Percentiles rank a stretch among this genome's conserved stretches.
Evolutionary conservation across 1,140 invertebrate genomes (phyloP).

Genomic region (Pogonus chalceus): DNA sequence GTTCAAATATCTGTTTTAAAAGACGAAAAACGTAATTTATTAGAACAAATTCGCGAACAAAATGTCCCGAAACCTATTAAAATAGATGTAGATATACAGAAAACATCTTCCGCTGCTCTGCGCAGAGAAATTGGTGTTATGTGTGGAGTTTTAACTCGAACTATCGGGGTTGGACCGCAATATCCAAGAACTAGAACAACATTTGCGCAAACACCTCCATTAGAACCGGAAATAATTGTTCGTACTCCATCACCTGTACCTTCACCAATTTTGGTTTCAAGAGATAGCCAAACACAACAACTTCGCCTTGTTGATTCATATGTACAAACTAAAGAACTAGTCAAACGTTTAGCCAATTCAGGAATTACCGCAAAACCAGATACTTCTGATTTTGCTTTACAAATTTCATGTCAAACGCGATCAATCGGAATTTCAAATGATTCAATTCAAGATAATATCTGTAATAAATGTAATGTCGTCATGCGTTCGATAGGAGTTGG

Average conservation of each 20-base stretch:
- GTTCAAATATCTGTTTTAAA: slow-evolving; percentile 59
- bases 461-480: slow-evolving; percentile 39
- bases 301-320: slow-evolving; percentile 8
- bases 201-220: slow-evolving; percentile 26
- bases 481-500: slow-evolving; percentile 38
- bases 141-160: slow-evolving; percentile 53
- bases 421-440: slow-evolving; percentile 40
- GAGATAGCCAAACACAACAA: slow-evolving; percentile 31
- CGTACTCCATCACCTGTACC: slow-evolving; percentile 26
- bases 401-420: slow-evolving; percentile 32
- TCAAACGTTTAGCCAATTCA: slow-evolving; percentile 26
- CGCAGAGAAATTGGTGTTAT: slow-evolving; percentile 55
- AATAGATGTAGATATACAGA: slow-evolving; percentile 13
- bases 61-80: slow-evolving; percentile 19
- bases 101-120: slow-evolving; percentile 20
- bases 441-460: slow-evolving; percentile 36
- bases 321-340: slow-evolving; percentile 19
- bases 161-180: slow-evolving; percentile 49
- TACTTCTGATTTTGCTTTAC: slow-evolving; percentile 31
- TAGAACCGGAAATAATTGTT: slow-evolving; percentile 22
- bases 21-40: slow-evolving; percentile 60
- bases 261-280: slow-evolving; percentile 20
- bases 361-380: slow-evolving; percentile 36
- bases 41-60: slow-evolving; percentile 43
- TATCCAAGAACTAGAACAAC: slow-evolving; percentile 32